Evolutionary conservation across 2,797 vertebrate genomes (phyloP).

Genomic region (Phoeniculus purpureus): DNA sequence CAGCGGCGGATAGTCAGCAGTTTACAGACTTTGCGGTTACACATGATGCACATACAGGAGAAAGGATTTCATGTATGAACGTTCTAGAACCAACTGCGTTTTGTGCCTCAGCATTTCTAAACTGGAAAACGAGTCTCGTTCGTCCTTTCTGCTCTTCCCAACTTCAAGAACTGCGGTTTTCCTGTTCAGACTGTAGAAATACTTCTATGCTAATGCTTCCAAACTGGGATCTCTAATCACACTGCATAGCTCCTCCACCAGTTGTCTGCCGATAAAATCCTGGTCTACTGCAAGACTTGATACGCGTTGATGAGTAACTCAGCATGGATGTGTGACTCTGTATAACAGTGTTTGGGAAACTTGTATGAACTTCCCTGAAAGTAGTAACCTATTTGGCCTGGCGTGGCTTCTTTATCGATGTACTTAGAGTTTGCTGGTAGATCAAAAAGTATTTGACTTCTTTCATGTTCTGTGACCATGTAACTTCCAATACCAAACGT

Average conservation of each 20-base stretch:
- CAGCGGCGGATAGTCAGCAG: slow-evolving; percentile 99
- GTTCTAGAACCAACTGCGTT: slow-evolving; percentile 80
- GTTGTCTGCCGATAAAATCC: slow-evolving; percentile 68
- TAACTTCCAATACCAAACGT: slow-evolving; percentile 89
- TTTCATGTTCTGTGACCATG: slow-evolving; percentile 86
- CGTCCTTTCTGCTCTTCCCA: slow-evolving; percentile 73
- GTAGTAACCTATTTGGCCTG: slow-evolving; percentile 68
- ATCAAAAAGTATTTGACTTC: slow-evolving; percentile 84
- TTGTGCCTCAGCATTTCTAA: slow-evolving; percentile 88
- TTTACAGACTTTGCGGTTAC: slow-evolving; percentile 97
- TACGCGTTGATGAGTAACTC: slow-evolving; percentile 73
- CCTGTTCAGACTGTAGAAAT: slow-evolving; percentile 59
- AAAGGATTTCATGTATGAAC: slow-evolving; percentile 90
- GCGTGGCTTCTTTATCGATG: slow-evolving; percentile 84
- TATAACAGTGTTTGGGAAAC: slow-evolving; percentile 73
- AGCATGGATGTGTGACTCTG: slow-evolving; percentile 79
- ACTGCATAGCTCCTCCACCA: slow-evolving; percentile 72
- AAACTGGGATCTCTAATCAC: slow-evolving; percentile 76
- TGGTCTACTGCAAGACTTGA: slow-evolving; percentile 72
- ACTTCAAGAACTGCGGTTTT: slow-evolving; percentile 70
- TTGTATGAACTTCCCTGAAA: slow-evolving; percentile 72
- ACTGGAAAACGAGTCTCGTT: slow-evolving; percentile 74
- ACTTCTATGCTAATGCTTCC: slow-evolving; percentile 76
- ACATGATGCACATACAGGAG: slow-evolving; percentile 95
- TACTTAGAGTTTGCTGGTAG: slow-evolving; percentile 85